phyloP scores from a whole-genome alignment of 2,113 vertebrate species.

The Syngnathoides biaculeatus region DNA sequence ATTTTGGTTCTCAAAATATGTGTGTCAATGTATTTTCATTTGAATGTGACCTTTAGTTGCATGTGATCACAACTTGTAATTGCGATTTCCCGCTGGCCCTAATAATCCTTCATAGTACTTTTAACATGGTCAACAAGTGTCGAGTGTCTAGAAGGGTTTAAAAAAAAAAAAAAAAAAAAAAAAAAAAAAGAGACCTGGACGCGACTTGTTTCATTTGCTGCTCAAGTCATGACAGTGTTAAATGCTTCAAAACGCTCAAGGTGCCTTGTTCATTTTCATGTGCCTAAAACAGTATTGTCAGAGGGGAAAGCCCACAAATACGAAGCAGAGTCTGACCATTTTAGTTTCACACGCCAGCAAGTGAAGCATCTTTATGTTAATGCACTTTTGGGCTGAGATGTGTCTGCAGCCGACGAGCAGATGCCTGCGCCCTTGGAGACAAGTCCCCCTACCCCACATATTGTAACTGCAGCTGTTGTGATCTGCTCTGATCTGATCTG shows the following conservation, averaged over 20 bases:
- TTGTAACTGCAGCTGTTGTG: slow-evolving; percentile 39
- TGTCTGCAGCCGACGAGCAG: slow-evolving; percentile 38
- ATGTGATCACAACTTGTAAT: background rate
- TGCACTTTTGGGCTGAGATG: slow-evolving; percentile 69
- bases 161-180: background rate
- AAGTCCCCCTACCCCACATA: too few relatives aligned
- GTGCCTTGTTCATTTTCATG: slow-evolving; percentile 79
- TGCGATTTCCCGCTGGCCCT: background rate
- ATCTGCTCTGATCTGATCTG: slow-evolving; percentile 27
- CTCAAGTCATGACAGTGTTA: slow-evolving; percentile 65
- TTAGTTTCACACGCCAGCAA: slow-evolving; percentile 51
- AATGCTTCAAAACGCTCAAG: slow-evolving; percentile 73
- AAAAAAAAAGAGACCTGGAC: slow-evolving; percentile 51
- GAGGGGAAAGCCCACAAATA: slow-evolving; percentile 41
- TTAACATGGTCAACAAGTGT: slow-evolving; percentile 11
- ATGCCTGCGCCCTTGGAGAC: slow-evolving; percentile 45
- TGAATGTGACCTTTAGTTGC: background rate
- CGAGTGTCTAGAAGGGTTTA: slow-evolving; percentile 38
- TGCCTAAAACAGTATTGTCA: slow-evolving; percentile 73
- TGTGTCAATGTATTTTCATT: too few relatives aligned
- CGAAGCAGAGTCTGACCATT: slow-evolving; percentile 47
- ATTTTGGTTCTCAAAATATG: background rate
- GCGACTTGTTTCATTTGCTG: slow-evolving; percentile 68
- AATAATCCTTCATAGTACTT: background rate
- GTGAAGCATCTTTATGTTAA: slow-evolving; percentile 52